These are phyloP conservation scores for Zaprionus ornatus DNA, from an alignment of 1,140 invertebrate genomes.

Conservation along the genomic window DNA sequence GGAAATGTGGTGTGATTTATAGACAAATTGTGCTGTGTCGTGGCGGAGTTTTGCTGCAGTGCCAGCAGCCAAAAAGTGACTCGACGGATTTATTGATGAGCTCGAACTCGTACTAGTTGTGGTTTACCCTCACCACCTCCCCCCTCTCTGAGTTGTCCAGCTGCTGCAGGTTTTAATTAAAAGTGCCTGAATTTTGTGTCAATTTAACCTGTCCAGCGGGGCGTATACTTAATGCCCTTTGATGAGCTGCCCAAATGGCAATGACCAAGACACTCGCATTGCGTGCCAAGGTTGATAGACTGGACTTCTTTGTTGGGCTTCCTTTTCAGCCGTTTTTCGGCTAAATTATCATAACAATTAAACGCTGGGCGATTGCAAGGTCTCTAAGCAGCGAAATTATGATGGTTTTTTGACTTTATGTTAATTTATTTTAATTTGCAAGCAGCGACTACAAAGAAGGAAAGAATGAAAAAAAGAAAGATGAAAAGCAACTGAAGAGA, in stretches of 20 bases:
- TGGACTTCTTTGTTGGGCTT: slow-evolving; percentile 22
- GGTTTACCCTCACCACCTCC: slow-evolving; percentile 24
- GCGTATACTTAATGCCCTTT: slow-evolving; percentile 56
- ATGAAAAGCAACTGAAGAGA: slow-evolving; percentile 61
- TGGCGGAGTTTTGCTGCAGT: slow-evolving; percentile 55
- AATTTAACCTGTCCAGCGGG: slow-evolving; percentile 15
- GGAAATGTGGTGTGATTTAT: slow-evolving; percentile 75
- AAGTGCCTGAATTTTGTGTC: slow-evolving; percentile 35
- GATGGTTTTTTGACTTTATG: slow-evolving; percentile 70
- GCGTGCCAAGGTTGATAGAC: slow-evolving; percentile 40
- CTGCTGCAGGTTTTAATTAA: slow-evolving; percentile 74
- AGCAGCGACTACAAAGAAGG: slow-evolving; percentile 21
- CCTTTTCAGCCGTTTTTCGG: slow-evolving; percentile 22
- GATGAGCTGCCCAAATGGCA: not conserved
- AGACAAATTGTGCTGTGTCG: slow-evolving; percentile 38
- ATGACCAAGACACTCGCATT: not conserved
- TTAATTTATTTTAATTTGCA: slow-evolving; percentile 74
- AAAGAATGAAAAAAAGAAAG: slow-evolving; percentile 54
- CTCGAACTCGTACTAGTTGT: slow-evolving; percentile 46
- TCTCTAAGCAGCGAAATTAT: slow-evolving; percentile 41
- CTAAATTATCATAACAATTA: slow-evolving; percentile 77
- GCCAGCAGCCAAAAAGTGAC: slow-evolving; percentile 39
- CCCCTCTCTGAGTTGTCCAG: slow-evolving; percentile 21
- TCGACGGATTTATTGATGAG: slow-evolving; percentile 78
- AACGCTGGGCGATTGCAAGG: slow-evolving; percentile 48